Evolutionary conservation across 1,140 invertebrate genomes (phyloP), one percentile per base, ranked within the genome.

Genomic region (Chlorops oryzae): DNA sequence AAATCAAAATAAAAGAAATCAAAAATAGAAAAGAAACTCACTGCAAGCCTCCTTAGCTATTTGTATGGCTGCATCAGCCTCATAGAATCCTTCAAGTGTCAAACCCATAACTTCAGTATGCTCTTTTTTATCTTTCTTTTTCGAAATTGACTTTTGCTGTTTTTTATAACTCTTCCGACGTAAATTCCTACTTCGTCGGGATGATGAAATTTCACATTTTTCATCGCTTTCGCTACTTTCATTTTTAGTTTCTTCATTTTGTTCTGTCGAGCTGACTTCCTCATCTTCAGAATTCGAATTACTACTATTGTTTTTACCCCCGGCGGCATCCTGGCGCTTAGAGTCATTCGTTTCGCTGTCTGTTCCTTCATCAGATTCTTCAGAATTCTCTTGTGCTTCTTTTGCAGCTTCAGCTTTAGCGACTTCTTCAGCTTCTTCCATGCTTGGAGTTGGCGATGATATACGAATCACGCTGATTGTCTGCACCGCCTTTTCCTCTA

Each of bases 401-500:
- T 65, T 58, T 3, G 58, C 25, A 5, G 59, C 58, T 40, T 68
- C 63, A 2, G 52, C 34, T 52, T 71, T n/a, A n/a, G n/a, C n/a
- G n/a, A n/a, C 52, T 37, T 54, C 63, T 50, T 71, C 68, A 46
- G 71, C 65, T 38, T 72, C 68, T 6, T 63, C 37, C 64, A 72
- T 72, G 40, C 70, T 72, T 0, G 66, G 70, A 10, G 69, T 72
- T 6, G 70, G 70, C 20, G 70, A 72, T 3, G 65, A 68, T 5
- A 72, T 21, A 1, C 70, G 60, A 18, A 72, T 58, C 38, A 72
- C 70, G 47, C 69, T 72, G 5, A 72, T 71, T 23, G 65, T 63
- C 5, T 69, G 57, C 47, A 70, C 57, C 32, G 62, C 59, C 56
- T 68, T 68, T 51, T 66, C 66, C 47, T 66, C 63, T 68, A 46